Percentiles rank a stretch among this genome's conserved stretches.
phyloP scores from a whole-genome alignment of 2,113 vertebrate genomes.

The Morone chrysops region DNA sequence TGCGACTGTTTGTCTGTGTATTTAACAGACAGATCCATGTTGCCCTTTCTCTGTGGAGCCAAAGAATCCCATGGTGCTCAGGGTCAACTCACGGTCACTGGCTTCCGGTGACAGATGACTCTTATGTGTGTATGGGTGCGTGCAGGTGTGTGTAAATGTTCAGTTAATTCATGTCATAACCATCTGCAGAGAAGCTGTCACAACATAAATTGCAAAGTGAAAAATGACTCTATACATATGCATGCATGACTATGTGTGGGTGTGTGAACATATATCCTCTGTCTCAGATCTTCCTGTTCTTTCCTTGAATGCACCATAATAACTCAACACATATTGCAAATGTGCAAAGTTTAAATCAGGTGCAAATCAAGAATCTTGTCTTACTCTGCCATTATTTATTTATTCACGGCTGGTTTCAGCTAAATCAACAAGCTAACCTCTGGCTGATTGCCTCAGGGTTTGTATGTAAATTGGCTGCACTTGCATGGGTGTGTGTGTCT shows the following conservation, averaged over 20 bases:
- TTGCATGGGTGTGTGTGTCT: not conserved
- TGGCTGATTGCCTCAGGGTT: slow-evolving; percentile 17
- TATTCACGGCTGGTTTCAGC: slow-evolving; percentile 20
- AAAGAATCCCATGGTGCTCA: slow-evolving; percentile 36
- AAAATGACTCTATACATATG: slow-evolving; percentile 21
- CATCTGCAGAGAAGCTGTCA: slow-evolving; percentile 23
- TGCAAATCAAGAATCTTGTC: slow-evolving; percentile 16
- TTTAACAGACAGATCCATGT: slow-evolving; percentile 33
- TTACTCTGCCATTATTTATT: slow-evolving; percentile 27
- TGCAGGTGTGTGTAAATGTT: slow-evolving; percentile 19
- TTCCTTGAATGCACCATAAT: not conserved
- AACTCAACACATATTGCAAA: slow-evolving; percentile 17
- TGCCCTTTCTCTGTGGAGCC: slow-evolving; percentile 49
- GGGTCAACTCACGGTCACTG: slow-evolving; percentile 54
- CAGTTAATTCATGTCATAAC: slow-evolving; percentile 45
- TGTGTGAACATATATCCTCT: not conserved
- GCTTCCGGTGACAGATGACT: slow-evolving; percentile 25
- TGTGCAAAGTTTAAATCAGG: slow-evolving; percentile 3
- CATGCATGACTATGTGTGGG: not conserved
- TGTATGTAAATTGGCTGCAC: not conserved
- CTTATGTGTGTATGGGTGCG: not conserved
- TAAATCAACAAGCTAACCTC: slow-evolving; percentile 43
- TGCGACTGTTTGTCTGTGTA: not conserved
- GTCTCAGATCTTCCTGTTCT: not conserved
- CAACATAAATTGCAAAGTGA: slow-evolving; percentile 34